Evolutionary conservation across 1,140 invertebrate species (phyloP).

Genomic region (Tetranychus urticae): DNA sequence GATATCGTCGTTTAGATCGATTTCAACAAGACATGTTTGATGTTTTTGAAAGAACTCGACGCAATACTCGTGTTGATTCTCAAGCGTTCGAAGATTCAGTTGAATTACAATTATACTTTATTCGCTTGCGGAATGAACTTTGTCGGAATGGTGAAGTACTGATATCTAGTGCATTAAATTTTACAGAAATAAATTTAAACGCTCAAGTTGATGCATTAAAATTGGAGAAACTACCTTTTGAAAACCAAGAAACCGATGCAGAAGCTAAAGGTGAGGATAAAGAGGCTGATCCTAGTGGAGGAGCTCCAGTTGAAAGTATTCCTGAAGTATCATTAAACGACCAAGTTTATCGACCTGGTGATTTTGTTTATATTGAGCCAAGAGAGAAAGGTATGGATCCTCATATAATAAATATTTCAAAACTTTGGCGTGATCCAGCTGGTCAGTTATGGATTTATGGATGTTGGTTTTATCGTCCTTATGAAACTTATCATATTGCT

Average conservation of each 20-base stretch:
- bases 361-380: constrained; percentile 70
- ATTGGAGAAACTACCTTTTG: constrained; percentile 45
- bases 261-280: constrained; percentile 10
- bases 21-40: constrained; percentile 94
- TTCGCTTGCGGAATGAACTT: constrained; percentile 36
- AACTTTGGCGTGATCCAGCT: constrained; percentile 54
- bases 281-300: constrained; percentile 9
- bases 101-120: constrained; percentile 76
- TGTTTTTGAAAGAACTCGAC: constrained; percentile 67
- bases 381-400: constrained; percentile 47
- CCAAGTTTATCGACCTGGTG: constrained; percentile 48
- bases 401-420: constrained; percentile 67
- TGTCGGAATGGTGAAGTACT: constrained; percentile 53
- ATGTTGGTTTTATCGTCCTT: constrained; percentile 57
- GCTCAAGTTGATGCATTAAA: constrained; percentile 46
- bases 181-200: constrained; percentile 43
- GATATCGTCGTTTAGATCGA: constrained; percentile 61
- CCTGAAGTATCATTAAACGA: constrained; percentile 37
- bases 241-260: constrained; percentile 45
- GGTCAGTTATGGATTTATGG: constrained; percentile 60
- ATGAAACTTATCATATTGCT: constrained; percentile 84
- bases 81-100: constrained; percentile 75
- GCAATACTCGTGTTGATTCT: constrained; percentile 64
- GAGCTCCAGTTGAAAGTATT: constrained; percentile 12
- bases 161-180: constrained; percentile 60